Conservation (phyloP, 2,888 invertebrate genomes). For the Euphydryas editha region DNA sequence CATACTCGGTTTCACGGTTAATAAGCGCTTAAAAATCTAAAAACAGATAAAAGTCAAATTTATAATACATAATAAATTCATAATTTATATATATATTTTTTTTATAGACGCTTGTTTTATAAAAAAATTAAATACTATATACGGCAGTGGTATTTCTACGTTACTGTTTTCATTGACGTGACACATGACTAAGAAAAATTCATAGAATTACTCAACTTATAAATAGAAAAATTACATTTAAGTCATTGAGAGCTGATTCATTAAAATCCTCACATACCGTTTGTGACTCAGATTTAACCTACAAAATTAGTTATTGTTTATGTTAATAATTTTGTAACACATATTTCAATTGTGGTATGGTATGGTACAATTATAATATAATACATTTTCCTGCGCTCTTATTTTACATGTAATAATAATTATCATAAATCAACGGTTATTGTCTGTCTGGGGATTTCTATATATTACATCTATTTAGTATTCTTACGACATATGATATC, state of each 20-base stretch:
- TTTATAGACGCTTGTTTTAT: too few relatives aligned
- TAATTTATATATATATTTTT: too few relatives aligned
- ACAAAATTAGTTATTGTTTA: background rate
- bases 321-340: background rate
- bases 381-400: background rate
- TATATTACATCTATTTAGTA: slow-evolving; percentile 5
- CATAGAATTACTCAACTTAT: slow-evolving; percentile 27
- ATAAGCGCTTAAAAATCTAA: too few relatives aligned
- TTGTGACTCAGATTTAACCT: background rate
- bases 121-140: too few relatives aligned
- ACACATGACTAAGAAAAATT: slow-evolving; percentile 19
- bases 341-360: too few relatives aligned
- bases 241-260: background rate
- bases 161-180: background rate
- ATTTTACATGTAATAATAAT: background rate
- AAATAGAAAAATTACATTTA: slow-evolving; percentile 15
- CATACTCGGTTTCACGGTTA: too few relatives aligned
- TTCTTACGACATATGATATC: slow-evolving; percentile 22
- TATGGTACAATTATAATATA: background rate
- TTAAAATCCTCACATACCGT: slow-evolving; percentile 14
- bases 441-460: background rate
- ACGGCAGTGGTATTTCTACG: too few relatives aligned
- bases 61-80: too few relatives aligned
- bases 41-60: too few relatives aligned
- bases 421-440: slow-evolving; percentile 7